Base-by-base conservation (phyloP, 2,888 invertebrate genomes). In the Rhyacophila evoluta region DNA sequence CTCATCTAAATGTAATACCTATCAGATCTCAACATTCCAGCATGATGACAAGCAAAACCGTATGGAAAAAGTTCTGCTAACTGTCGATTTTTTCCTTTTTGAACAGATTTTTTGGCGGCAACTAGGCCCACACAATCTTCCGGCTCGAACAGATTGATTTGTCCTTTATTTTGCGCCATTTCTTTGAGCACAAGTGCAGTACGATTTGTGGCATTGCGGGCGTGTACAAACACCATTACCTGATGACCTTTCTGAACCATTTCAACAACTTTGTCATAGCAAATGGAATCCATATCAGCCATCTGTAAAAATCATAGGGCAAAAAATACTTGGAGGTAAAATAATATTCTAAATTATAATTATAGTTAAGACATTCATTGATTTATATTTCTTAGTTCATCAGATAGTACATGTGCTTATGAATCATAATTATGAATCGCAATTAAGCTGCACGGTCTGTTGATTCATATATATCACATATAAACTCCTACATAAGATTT, bases 191-290 rank as follows among this genome's bases (percentile, higher is more conserved):
- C 91, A 84, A 93, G 94, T 0, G 98, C 99, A 0, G 97, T 96
- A 75, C 95, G 92, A 36, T 96, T 94, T 0, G 99, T 99, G 8
- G 98, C 97, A 89, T 98, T 99, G 28, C 99, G 92, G 0, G 99
- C 98, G 87, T 99, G 99, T 0, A 99, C 99, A 87, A 99, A 99
- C 0, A 99, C 97, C 97, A 99, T 98, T 0, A 97, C 95, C 90
- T 99, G 99, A 86, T 99, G 96, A 0, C 97, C 98, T 83, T 95
- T 93, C 83, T 91, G 93, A 1, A 97, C 95, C 93, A 96, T 95
- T 15, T 95, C 94, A 0, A 93, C 84, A 0, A 96, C 95, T 89
- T 98, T 97, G 67, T 98, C 95, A 87, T 98, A 99, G 86, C 98
- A 98, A 80, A 97, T 92, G 79, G 92, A 91, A 87, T 99, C 98